Conservation (phyloP, 2,888 invertebrate species). For the Rhingia rostrata region DNA sequence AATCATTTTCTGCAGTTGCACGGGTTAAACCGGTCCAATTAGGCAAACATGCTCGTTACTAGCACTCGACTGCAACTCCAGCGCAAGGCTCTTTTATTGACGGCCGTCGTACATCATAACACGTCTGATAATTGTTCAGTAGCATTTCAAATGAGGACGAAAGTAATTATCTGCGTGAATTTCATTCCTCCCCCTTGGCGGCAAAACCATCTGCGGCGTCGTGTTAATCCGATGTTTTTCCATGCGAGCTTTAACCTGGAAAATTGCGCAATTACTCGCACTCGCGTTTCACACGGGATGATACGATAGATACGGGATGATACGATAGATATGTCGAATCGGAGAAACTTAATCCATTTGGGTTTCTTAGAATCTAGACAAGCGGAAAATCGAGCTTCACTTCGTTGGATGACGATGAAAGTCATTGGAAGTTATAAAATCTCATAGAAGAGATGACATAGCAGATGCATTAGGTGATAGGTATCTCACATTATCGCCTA, state of each 20-base stretch:
- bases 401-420: slow-evolving; percentile 4
- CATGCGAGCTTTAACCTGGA: slow-evolving; percentile 11
- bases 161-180: slow-evolving; percentile 50
- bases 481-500: too few relatives aligned
- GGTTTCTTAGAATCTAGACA: slow-evolving; percentile 3
- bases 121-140: slow-evolving; percentile 45
- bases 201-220: background rate
- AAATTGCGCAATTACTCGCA: slow-evolving; percentile 42
- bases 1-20: slow-evolving; percentile 49
- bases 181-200: slow-evolving; percentile 2
- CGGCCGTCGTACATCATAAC: slow-evolving; percentile 25
- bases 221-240: background rate
- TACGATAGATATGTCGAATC: background rate
- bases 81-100: slow-evolving; percentile 13
- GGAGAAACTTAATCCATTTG: slow-evolving; percentile 14
- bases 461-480: too few relatives aligned
- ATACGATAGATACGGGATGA: background rate
- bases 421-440: slow-evolving; percentile 15
- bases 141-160: slow-evolving; percentile 40
- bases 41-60: slow-evolving; percentile 17
- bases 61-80: background rate
- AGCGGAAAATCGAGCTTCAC: slow-evolving; percentile 40
- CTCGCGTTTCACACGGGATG: background rate
- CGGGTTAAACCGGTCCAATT: slow-evolving; percentile 55
- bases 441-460: too few relatives aligned